These are phyloP conservation scores for Mimachlamys varia DNA, from an alignment of 2,888 invertebrate genomes.

Conservation along the genomic window DNA sequence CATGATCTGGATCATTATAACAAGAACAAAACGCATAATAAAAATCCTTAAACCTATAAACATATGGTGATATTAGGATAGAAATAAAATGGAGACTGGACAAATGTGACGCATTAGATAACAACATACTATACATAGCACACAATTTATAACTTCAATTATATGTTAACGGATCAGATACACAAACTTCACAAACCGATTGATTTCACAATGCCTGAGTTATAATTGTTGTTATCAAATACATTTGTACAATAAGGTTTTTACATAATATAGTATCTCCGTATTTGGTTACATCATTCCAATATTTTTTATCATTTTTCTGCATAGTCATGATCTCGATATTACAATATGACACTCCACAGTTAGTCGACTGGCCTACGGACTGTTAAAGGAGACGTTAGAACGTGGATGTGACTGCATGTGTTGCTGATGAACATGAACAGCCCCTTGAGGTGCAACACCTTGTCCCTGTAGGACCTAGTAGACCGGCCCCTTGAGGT, in stretches of 20 bases:
- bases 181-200: neutral
- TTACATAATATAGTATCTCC: neutral
- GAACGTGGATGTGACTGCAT: neutral
- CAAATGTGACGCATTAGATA: neutral
- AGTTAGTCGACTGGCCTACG: neutral
- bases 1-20: slow-evolving; percentile 15
- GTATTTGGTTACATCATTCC: neutral
- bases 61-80: slow-evolving; percentile 8
- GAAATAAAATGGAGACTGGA: neutral
- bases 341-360: neutral
- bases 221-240: neutral
- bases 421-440: neutral
- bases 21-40: neutral
- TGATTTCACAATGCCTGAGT: neutral
- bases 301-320: neutral
- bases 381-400: neutral
- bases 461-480: neutral
- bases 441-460: neutral
- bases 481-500: neutral
- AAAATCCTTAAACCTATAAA: neutral
- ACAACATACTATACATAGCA: neutral
- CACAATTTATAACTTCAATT: neutral
- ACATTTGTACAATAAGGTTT: neutral
- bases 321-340: neutral
- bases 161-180: neutral